Conservation (phyloP, 2,888 invertebrate genomes). For the Rhorus exstirpatorius region DNA sequence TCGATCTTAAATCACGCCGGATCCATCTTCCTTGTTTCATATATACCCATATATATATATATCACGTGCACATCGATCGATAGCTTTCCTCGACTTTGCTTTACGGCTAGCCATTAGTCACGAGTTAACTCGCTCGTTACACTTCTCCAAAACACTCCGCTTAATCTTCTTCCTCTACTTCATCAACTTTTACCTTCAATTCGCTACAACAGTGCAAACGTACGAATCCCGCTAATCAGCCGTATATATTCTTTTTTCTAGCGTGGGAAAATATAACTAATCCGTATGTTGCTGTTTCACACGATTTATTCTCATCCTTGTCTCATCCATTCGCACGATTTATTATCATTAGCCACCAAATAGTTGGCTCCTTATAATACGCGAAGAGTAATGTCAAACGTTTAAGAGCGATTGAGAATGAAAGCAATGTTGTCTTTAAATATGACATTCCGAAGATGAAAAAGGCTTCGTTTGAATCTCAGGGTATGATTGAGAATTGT, state of each 20-base stretch:
- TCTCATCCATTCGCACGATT: no score
- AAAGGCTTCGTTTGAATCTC: conserved; percentile 8
- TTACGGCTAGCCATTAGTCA: conserved; percentile 71
- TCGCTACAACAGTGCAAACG: conserved; percentile 40
- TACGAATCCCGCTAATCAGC: conserved; percentile 29
- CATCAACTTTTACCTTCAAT: conserved; percentile 25
- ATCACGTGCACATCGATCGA: conserved; percentile 52
- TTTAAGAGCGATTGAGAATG: background rate
- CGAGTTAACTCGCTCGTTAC: conserved; percentile 65
- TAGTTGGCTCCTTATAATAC: background rate
- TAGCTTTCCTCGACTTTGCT: conserved; percentile 63
- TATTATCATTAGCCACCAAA: background rate
- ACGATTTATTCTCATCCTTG: no score
- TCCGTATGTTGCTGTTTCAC: no score
- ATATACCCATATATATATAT: conserved; percentile 1
- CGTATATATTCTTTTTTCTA: conserved; percentile 77
- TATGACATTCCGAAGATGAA: background rate
- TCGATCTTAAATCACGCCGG: conserved; percentile 57
- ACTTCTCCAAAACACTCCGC: conserved; percentile 49
- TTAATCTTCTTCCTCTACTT: conserved; percentile 12
- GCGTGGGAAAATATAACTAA: conserved; percentile 81
- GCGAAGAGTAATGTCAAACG: background rate
- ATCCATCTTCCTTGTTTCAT: conserved; percentile 37
- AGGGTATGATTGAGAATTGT: conserved; percentile 2
- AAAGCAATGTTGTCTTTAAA: background rate